Base-by-base conservation (phyloP, 2,113 vertebrate species). In the Glaucomys volans region DNA sequence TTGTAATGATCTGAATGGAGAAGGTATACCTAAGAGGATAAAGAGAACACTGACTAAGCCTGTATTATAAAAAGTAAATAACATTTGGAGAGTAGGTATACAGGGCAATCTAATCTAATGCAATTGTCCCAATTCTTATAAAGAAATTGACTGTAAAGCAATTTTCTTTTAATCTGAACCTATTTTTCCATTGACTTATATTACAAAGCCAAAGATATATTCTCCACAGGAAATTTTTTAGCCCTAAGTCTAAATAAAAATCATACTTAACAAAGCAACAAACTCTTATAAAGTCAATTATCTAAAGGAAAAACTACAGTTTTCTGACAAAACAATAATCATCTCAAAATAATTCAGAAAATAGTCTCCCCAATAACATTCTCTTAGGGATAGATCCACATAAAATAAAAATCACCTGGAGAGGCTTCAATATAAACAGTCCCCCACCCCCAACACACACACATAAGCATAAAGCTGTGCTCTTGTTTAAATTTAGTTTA, bases 91-190 rank as follows among this genome's bases (percentile, higher is more conserved):
- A 96, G n/a, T 35, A 77, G 37, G 59, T 88, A 87, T 66, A 91
- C 62, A 93, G 72, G 37, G 64, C 81, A 83, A 92, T 91, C 91
- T 93, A 79, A 71, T 76, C 75, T 91, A 95, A 97, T 75, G 59
- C 82, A 94, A 89, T 91, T 96, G 79, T 96, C 83, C 57, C 79
- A 93, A 92, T 92, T 96, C 64, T 88, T 95, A 20, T 91, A 75
- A 95, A 95, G 77, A 91, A 98, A 97, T 37, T 77, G 32, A 77
- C 72, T 87, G 50, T 86, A 94, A 97, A 91, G 81, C 92, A 96
- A 97, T 98, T 97, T 97, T 96, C 75, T 94, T 95, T 96, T 95
- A 94, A 97, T 96, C 88, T 94, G 97, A 98, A 96, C 52, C 66
- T 96, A 92, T 96, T 96, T 98, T 97, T 95, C 40, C 94, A 95